A percentile compares a stretch with the other conserved stretches of the same genome.
Conservation (phyloP, 2,888 invertebrate species). For the Drosophila demipolita region DNA sequence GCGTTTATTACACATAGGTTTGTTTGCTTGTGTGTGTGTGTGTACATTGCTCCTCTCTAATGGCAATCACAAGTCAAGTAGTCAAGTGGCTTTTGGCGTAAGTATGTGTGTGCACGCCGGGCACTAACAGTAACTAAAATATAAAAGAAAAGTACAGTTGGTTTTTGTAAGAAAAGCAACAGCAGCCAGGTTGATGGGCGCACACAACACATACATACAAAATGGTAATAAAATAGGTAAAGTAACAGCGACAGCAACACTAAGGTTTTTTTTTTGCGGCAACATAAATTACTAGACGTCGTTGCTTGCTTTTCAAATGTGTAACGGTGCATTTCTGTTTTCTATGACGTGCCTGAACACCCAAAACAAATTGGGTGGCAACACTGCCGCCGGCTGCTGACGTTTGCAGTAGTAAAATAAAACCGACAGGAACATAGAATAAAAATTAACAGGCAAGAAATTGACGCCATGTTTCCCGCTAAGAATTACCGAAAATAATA, state of each 20-base stretch:
- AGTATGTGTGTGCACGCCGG: constrained; percentile 32
- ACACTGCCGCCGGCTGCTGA: constrained; percentile 43
- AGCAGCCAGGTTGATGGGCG: constrained; percentile 56
- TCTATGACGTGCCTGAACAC: constrained; percentile 55
- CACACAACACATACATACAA: constrained; percentile 19
- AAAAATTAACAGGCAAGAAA: constrained; percentile 29
- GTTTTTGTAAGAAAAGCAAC: constrained; percentile 77
- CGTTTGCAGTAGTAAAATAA: constrained; percentile 45
- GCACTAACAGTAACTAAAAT: constrained; percentile 78
- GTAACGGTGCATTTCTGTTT: constrained; percentile 68
- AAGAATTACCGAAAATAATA: constrained; percentile 57
- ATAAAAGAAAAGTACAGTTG: constrained; percentile 74
- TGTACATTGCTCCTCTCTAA: constrained; percentile 67
- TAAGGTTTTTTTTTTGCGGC: constrained; percentile 12
- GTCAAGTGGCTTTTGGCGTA: constrained; percentile 73
- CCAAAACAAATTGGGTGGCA: constrained; percentile 54
- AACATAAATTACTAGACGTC: constrained; percentile 71
- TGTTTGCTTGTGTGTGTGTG: constrained; percentile 17
- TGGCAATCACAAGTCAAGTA: constrained; percentile 78
- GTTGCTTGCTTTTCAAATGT: constrained; percentile 65
- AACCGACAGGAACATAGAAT: constrained; percentile 19
- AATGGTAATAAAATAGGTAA: constrained; percentile 80
- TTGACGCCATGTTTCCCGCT: constrained; percentile 76
- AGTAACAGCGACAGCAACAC: constrained; percentile 64
- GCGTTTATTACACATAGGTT: constrained; percentile 21